Base-by-base conservation (phyloP, 2,797 vertebrate genomes). In the Rhyacichthys aspro region DNA sequence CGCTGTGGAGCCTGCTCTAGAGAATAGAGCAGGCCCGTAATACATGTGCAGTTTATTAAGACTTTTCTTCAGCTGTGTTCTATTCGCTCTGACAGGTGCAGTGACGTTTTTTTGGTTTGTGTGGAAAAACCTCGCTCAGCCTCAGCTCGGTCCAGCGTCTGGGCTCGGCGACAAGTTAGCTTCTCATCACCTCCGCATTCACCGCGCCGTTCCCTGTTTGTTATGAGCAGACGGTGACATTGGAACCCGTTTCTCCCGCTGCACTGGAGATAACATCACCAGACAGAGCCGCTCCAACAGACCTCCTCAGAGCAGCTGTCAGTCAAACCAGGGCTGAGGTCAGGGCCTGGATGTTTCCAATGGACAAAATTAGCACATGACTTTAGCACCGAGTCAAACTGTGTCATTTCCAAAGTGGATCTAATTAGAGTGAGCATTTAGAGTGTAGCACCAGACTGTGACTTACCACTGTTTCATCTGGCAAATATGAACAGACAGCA, bases 81-180 rank as follows among this genome's bases (percentile, higher is more conserved):
- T 65, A 12, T 74, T 76, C 66, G 55, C 47, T 67, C 66, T 78
- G 79, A 83, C 80, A 73, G 83, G 81, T 84, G 81, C 74, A 70
- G 59, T 79, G 78, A 82, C 48, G 48, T 74, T 43, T 74, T 43
- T 78, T 82, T 79, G 82, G 66, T 80, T 84, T 81, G 70, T 70
- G 76, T 79, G 67, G 78, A 83, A 85, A 89, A 86, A 83, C 59
- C 39, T 54, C 60, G 79, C 65, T 75, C 60, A 23, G 63, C 65
- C 53, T 42, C 41, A 44, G 14, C 49, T 52, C 52, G n/a, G 65
- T 66, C 61, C 62, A 65, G 67, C 41, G 44, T 38, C 57, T 42
- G 48, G 50, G 42, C 42, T 55, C 38, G 3, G 36, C 50, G 45
- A 43, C 63, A 64, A 65, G 55, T 69, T 68, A 45, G 61, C 63